Percentiles rank a stretch among this genome's conserved stretches.
Evolutionary conservation across 2,113 vertebrate species (phyloP).

Genomic region (Meleagris gallopavo): DNA sequence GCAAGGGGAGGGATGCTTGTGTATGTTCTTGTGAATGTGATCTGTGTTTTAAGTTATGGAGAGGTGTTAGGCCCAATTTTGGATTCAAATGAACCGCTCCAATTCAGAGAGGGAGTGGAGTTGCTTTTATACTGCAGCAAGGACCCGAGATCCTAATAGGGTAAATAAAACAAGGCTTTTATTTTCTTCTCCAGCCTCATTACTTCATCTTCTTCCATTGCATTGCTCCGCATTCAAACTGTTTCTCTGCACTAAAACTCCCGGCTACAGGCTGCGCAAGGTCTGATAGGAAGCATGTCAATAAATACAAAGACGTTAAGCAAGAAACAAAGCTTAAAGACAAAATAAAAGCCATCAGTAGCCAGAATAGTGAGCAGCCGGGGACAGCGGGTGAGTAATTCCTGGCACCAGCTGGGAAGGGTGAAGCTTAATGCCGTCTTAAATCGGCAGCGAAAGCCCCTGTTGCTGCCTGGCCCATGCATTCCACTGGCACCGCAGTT

Average conservation of each 20-base stretch:
- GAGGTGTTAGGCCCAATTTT: background rate
- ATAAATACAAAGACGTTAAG: background rate
- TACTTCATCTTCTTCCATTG: background rate
- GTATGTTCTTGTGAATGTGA: fast-evolving
- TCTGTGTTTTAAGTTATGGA: fast-evolving
- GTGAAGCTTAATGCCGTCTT: slow-evolving; percentile 43
- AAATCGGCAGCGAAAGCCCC: slow-evolving; percentile 24
- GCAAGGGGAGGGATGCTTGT: fast-evolving
- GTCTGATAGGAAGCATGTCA: background rate
- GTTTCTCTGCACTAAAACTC: background rate
- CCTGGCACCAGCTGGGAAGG: slow-evolving; percentile 31
- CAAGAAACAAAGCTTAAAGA: background rate
- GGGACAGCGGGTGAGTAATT: background rate
- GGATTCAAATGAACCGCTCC: background rate
- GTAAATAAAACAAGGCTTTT: background rate
- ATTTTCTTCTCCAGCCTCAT: background rate
- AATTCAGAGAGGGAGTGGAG: background rate
- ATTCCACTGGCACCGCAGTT: slow-evolving; percentile 63
- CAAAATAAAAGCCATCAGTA: background rate
- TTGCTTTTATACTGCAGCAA: background rate
- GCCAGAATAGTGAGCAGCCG: background rate
- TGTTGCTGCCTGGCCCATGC: slow-evolving; percentile 23
- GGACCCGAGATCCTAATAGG: background rate
- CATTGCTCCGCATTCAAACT: background rate
- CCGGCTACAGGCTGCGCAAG: fast-evolving